Base-by-base conservation (phyloP, 2,113 vertebrate species). In the Forbesichthys agassizii region DNA sequence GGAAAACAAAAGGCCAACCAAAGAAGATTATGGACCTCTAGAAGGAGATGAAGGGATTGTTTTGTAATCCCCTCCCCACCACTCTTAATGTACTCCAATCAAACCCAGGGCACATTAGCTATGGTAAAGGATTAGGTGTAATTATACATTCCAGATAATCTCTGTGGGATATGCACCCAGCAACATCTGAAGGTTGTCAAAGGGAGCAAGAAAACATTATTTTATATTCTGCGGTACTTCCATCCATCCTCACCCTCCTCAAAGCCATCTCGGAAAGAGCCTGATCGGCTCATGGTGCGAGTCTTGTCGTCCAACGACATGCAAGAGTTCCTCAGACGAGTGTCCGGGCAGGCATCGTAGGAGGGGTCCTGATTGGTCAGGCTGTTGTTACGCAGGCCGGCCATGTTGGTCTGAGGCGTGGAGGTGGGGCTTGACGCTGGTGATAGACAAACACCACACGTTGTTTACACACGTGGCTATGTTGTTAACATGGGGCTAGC, bases 191-290 rank as follows among this genome's bases (percentile, higher is more conserved):
- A 33, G 33, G 18, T 70, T 20, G 57, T 56, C 4, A 61, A 16
- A 18, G 33, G 27, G 20, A 4, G 56, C 27, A 27, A 59, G 33
- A 59, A 47, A 16, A 16, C 8, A 11, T 11, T 42, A 10, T 53
- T 27, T 16, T 33, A 33, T 20, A 20, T 49, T 13, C 13, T 7
- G 48, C 62, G 4, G 33, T 67, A 27, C n/a, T 13, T 49, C 51
- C 5, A 18, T 49, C 62, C n/a, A 11, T 64, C 46, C 94, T 92
- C 81, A 99, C 98, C 98, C 95, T 99, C 98, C 81, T 99, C 98
- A 55, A 99, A 98, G 65, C 98, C 98, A n/a, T 99, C 98, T 0
- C 96, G 92, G 91, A 99, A 99, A 3, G 98, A 99, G 20, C 96
- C 98, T 0, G 98, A 99, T 1, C 97, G 94, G 87, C 98, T 99